A percentile compares a stretch with the other conserved stretches of the same genome.
Conservation (phyloP, 2,797 vertebrate species). For the Sebastes cheni region DNA sequence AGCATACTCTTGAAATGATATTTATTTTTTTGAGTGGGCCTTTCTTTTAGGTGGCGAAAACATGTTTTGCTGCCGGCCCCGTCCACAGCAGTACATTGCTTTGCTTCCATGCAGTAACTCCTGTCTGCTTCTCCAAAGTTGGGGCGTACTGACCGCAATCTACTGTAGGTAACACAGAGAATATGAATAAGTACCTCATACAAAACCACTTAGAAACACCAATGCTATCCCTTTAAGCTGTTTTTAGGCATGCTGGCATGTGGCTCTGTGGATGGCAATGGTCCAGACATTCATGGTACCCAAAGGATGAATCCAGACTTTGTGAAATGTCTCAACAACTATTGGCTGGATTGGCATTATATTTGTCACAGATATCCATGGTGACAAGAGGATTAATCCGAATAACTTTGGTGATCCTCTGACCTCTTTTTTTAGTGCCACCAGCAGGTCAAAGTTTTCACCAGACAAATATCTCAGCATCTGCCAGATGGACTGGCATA, state of each 20-base stretch:
- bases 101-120: too few relatives aligned
- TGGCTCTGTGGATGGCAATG: neutral
- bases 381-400: neutral
- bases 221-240: neutral
- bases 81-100: too few relatives aligned
- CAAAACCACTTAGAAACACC: too few relatives aligned
- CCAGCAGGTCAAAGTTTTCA: neutral
- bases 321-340: neutral
- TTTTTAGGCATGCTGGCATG: neutral
- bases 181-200: too few relatives aligned
- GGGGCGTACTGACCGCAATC: rapidly evolving
- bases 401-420: neutral
- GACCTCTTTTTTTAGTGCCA: neutral
- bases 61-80: too few relatives aligned
- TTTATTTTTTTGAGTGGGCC: too few relatives aligned
- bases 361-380: neutral
- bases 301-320: neutral
- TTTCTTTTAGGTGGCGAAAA: too few relatives aligned
- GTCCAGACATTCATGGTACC: neutral
- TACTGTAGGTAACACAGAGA: too few relatives aligned
- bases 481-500: neutral
- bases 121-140: too few relatives aligned
- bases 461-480: neutral
- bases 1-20: too few relatives aligned
- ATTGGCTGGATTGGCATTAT: neutral